Base-by-base conservation (phyloP, 2,888 invertebrate genomes). In the Lepidochrysops patricia region DNA sequence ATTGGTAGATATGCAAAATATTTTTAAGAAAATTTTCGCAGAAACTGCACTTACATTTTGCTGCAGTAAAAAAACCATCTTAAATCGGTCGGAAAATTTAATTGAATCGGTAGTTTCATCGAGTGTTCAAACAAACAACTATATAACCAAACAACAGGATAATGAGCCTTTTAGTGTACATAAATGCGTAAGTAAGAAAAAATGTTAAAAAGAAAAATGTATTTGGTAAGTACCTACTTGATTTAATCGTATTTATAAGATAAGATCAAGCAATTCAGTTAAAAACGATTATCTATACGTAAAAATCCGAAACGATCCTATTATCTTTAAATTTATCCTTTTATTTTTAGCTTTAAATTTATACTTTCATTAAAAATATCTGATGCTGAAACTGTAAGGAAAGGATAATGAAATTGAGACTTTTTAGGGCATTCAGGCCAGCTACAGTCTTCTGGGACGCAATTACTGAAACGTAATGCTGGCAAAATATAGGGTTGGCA, bases 321-420 rank as follows among this genome's bases (percentile, higher is more conserved):
- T 13, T 26, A 50, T 26, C 50, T n/a, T 50, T 13, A n/a, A n/a
- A 50, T n/a, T 26, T 32, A 29, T 32, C 15, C 15, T 32, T 29
- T 54, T 54, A 15, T 29, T 32, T n/a, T n/a, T 26, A 26, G n/a
- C 50, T n/a, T 50, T 13, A n/a, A n/a, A 50, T n/a, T 26, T 32
- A 29, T 32, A 29, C 15, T 32, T 29, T 54, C 32, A 15, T 29
- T 32, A 54, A 54, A 32, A 54, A 15, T 19, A 32, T 32, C 32
- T 23, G 54, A 54, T 32, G 32, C 29, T 19, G 19, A 32, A 52
- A 27, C 32, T 29, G 19, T 12, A 9, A 54, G 54, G 54, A 32
- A 54, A 15, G 32, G 54, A 54, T 54, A 54, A 54, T 54, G 15
- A 54, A 54, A 32, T 54, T 32, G 54, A 19, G 54, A 29, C 32